A percentile compares a stretch with the other conserved stretches of the same genome.
phyloP scores from a whole-genome alignment of 2,888 invertebrate species.

The Unio delphinus region DNA sequence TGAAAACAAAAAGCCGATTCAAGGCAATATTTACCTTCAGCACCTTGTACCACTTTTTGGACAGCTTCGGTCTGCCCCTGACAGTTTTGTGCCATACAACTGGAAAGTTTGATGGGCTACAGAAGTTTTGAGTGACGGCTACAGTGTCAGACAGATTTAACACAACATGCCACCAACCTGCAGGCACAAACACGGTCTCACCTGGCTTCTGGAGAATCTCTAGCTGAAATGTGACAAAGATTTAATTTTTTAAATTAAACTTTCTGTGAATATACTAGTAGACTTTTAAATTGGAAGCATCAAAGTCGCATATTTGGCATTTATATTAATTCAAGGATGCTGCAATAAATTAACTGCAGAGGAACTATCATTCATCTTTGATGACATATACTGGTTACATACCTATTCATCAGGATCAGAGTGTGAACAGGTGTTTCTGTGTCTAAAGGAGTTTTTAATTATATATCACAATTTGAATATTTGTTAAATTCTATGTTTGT shows the following conservation, averaged over 20 bases:
- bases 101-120: conserved; percentile 91
- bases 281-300: neutral
- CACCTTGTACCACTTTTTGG: conserved; percentile 87
- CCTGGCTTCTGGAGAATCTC: conserved; percentile 96
- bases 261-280: neutral
- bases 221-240: conserved; percentile 74
- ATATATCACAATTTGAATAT: too few relatives aligned
- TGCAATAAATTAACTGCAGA: too few relatives aligned
- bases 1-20: too few relatives aligned
- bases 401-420: too few relatives aligned
- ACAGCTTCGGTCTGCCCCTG: conserved; percentile 94
- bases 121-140: conserved; percentile 98
- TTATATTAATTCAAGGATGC: too few relatives aligned
- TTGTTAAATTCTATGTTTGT: too few relatives aligned
- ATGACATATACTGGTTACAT: too few relatives aligned
- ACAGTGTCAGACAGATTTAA: conserved; percentile 96
- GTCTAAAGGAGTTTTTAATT: too few relatives aligned
- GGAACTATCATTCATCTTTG: too few relatives aligned
- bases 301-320: too few relatives aligned
- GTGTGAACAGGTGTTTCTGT: too few relatives aligned
- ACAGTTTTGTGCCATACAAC: conserved; percentile 97
- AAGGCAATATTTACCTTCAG: conserved; percentile 71
- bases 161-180: conserved; percentile 99
- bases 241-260: neutral
- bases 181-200: conserved; percentile 98